Conservation (phyloP, 2,113 vertebrate species). For the Arizona elegans region DNA sequence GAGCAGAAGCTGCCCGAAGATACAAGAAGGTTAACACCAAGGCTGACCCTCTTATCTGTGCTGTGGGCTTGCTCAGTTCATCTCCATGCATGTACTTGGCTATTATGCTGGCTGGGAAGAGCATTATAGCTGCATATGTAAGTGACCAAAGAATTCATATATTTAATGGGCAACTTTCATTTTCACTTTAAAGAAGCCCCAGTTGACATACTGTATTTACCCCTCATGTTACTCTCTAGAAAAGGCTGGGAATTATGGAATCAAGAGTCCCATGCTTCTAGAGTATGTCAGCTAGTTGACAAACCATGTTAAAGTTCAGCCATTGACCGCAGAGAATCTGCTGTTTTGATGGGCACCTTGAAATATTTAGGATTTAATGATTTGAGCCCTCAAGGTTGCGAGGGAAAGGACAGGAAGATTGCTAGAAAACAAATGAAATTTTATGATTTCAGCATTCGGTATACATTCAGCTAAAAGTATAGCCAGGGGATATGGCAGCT, state of each 20-base stretch:
- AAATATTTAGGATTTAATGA: neutral
- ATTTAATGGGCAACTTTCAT: too few species aligned
- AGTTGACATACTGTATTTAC: neutral
- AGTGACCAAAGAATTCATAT: slow-evolving; percentile 49
- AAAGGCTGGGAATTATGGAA: neutral
- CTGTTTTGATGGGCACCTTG: neutral
- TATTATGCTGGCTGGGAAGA: slow-evolving; percentile 73
- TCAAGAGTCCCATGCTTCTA: neutral
- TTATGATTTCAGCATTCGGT: neutral
- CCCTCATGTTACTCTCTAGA: neutral
- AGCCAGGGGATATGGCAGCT: neutral
- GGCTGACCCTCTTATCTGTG: slow-evolving; percentile 87
- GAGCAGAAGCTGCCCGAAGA: slow-evolving; percentile 71
- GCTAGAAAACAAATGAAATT: neutral
- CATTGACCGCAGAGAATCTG: neutral
- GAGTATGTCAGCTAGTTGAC: neutral
- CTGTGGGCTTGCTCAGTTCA: slow-evolving; percentile 79
- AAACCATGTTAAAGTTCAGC: neutral
- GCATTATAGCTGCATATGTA: slow-evolving; percentile 79
- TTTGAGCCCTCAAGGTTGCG: neutral
- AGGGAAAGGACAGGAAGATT: neutral
- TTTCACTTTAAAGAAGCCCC: neutral
- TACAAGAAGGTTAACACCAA: slow-evolving; percentile 72
- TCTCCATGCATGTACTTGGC: slow-evolving; percentile 78
- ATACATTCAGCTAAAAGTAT: neutral